phyloP scores from a whole-genome alignment of 2,113 vertebrate species.

The Caranx melampygus region DNA sequence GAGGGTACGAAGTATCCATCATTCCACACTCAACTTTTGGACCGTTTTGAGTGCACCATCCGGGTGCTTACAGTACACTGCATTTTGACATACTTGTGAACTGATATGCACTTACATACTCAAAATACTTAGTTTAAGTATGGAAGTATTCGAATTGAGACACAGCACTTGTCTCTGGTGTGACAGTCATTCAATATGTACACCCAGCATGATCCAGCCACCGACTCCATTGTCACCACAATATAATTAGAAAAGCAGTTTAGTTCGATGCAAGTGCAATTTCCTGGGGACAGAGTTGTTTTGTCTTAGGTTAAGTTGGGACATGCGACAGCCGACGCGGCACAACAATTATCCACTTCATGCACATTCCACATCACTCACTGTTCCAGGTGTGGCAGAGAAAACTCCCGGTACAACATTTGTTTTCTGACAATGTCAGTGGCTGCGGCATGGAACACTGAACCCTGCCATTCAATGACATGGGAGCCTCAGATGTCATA shows the following conservation, averaged over 20 bases:
- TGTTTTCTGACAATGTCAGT: background rate
- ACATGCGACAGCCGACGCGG: background rate
- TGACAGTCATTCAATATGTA: no score
- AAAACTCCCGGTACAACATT: conserved; percentile 3
- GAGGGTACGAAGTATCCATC: no score
- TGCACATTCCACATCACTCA: background rate
- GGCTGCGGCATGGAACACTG: conserved; percentile 19
- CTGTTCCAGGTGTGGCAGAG: background rate
- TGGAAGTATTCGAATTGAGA: no score
- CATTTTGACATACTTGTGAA: no score
- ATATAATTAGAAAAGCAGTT: background rate
- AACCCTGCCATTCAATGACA: conserved; percentile 24
- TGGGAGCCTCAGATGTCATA: conserved; percentile 46
- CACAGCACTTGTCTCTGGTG: no score
- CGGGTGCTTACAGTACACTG: no score
- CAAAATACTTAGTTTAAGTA: no score
- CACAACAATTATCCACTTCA: background rate
- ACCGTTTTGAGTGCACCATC: no score
- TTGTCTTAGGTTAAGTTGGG: background rate
- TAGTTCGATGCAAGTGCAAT: background rate
- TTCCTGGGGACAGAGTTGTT: background rate
- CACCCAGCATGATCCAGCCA: no score
- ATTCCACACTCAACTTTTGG: no score
- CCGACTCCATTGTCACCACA: background rate
- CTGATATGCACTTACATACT: no score